Evolutionary conservation across 2,113 vertebrate genomes (phyloP), one percentile per base, ranked within the genome.

Genomic region (Orthonyx spaldingii): DNA sequence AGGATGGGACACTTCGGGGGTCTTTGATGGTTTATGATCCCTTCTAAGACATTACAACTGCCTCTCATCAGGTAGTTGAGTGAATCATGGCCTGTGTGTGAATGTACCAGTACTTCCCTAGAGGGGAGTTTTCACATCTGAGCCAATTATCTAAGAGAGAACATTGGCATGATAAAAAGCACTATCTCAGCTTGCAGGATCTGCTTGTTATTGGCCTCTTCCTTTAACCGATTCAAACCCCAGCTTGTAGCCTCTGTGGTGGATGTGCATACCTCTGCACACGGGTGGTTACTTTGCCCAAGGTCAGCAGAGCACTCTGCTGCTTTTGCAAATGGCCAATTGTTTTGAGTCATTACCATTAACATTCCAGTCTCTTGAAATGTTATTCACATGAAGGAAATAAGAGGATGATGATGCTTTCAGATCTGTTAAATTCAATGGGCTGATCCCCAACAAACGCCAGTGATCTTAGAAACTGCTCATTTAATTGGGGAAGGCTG

Each of bases 251-350:
- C 28, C 39, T 44, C 27, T 0, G 1, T 23, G 37, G 63, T 46
- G 12, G 63, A 19, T 0, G 5, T 53, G 39, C 39, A 52, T 5
- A 15, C 15, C 11, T 53, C 63, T 77, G 37, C 64, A 37, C 0
- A 1, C 0, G 1, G 11, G 17, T 60, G 32, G 18, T 37, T n/a
- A 10, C 55, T 69, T 33, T n/a, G 55, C n/a, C 33, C 12, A 32
- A 28, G 39, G 22, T 28, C 39, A 77, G 39, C 63, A 77, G 46
- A 60, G 22, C 32, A 37, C 27, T 44, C 63, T 33, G 53, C 21
- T 30, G 46, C 39, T 77, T 77, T 69, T 53, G 63, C 27, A 60
- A 87, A 60, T 60, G 33, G 33, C 15, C 4, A 2, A 8, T 27
- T 52, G 37, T 44, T 68, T 86, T 78, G 33, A 69, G 74, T 87